These are phyloP conservation scores for Lacanobia oleracea DNA, from an alignment of 2,888 invertebrate species.

Conservation along the genomic window DNA sequence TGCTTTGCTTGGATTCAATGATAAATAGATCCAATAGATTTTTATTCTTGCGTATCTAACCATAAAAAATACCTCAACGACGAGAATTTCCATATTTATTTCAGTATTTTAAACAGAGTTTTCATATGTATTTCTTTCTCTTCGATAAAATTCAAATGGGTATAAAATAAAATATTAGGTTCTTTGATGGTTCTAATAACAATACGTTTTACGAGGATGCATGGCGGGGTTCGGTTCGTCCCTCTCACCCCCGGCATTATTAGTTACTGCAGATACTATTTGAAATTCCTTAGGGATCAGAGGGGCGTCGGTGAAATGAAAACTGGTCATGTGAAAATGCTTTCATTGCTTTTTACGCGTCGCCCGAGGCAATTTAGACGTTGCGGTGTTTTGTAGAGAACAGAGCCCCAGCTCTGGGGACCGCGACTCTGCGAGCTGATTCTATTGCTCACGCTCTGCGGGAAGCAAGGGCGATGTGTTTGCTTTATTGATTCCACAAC, in stretches of 20 bases:
- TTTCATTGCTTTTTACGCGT: slow-evolving; percentile 89
- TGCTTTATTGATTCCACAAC: slow-evolving; percentile 74
- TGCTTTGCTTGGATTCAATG: not conserved
- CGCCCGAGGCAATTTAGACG: slow-evolving; percentile 88
- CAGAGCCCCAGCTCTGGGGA: slow-evolving; percentile 71
- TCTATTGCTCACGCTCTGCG: slow-evolving; percentile 81
- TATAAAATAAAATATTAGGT: slow-evolving; percentile 70
- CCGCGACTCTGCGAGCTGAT: slow-evolving; percentile 67
- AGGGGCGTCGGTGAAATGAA: slow-evolving; percentile 86
- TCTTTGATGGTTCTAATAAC: slow-evolving; percentile 71
- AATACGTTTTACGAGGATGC: slow-evolving; percentile 75
- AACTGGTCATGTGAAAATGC: slow-evolving; percentile 89
- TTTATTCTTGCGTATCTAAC: slow-evolving; percentile 9
- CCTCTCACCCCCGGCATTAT: slow-evolving; percentile 81
- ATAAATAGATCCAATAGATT: slow-evolving; percentile 13
- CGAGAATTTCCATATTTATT: slow-evolving; percentile 36
- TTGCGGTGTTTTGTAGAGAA: slow-evolving; percentile 83
- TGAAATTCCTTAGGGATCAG: slow-evolving; percentile 86
- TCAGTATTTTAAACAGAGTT: slow-evolving; percentile 30
- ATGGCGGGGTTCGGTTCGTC: slow-evolving; percentile 70
- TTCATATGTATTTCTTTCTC: slow-evolving; percentile 48
- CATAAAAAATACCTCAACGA: slow-evolving; percentile 16
- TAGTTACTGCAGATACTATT: slow-evolving; percentile 87
- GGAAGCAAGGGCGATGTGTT: slow-evolving; percentile 73
- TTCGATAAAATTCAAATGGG: slow-evolving; percentile 65